Conservation (phyloP, 2,797 vertebrate species). For the Erethizon dorsatum region DNA sequence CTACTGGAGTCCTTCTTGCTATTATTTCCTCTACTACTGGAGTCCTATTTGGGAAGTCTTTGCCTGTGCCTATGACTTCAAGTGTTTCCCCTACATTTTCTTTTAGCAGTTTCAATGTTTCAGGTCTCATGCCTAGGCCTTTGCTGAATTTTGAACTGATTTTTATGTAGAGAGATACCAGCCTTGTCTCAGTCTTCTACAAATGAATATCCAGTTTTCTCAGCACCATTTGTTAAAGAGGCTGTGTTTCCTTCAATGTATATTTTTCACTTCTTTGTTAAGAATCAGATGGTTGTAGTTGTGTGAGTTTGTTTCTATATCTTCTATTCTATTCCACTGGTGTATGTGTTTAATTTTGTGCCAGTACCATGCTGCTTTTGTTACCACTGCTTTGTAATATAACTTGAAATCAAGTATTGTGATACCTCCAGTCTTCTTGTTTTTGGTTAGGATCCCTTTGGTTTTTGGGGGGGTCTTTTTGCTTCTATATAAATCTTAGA, state of each 20-base stretch:
- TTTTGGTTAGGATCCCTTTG: neutral
- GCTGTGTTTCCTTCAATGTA: neutral
- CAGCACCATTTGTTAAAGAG: neutral
- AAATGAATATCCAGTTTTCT: neutral
- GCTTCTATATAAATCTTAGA: neutral
- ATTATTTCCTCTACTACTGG: neutral
- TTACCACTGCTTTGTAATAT: neutral
- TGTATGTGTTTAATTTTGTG: neutral
- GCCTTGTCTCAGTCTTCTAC: neutral
- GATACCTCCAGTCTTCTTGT: neutral
- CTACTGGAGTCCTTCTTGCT: neutral
- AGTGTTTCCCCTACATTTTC: neutral
- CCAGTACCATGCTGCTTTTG: neutral
- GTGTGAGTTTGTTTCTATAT: neutral
- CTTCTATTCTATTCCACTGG: neutral
- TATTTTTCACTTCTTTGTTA: neutral
- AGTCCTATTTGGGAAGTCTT: neutral
- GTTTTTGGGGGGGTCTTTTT: neutral
- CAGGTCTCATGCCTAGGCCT: neutral
- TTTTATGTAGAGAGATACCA: neutral
- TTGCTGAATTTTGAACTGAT: neutral
- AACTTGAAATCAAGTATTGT: neutral
- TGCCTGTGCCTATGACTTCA: neutral
- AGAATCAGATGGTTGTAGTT: neutral
- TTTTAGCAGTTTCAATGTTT: neutral